A percentile compares a stretch with the other conserved stretches of the same genome.
Evolutionary conservation across 2,113 vertebrate species (phyloP).

Genomic region (Merops nubicus): DNA sequence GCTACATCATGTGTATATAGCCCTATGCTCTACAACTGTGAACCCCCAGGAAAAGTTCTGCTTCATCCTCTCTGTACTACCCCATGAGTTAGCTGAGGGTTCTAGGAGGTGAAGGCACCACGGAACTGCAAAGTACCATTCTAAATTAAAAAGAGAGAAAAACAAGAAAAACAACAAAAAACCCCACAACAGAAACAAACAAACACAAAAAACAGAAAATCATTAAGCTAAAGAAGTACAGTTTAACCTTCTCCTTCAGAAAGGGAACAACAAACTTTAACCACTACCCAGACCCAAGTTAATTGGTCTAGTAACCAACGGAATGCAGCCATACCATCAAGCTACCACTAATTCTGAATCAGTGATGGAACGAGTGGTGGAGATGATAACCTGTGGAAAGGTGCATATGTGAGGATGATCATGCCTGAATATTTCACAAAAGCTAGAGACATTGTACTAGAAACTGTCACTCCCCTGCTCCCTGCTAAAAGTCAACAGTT

Average conservation of each 20-base stretch:
- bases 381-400: background rate
- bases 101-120: background rate
- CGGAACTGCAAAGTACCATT: background rate
- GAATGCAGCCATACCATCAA: background rate
- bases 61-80: background rate
- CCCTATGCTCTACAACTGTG: background rate
- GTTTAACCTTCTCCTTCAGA: background rate
- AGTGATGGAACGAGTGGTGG: background rate
- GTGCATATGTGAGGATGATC: background rate
- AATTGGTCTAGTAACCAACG: background rate
- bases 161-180: background rate
- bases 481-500: background rate
- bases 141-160: background rate
- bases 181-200: too few relatives aligned
- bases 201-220: too few relatives aligned
- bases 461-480: background rate
- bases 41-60: rapidly evolving
- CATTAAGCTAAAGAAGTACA: background rate
- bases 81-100: background rate
- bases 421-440: background rate
- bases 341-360: background rate
- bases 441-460: background rate
- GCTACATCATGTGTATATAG: background rate
- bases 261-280: background rate
- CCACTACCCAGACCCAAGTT: background rate